These are phyloP conservation scores for Episyrphus balteatus DNA, from an alignment of 1,140 invertebrate species.

Conservation along the genomic window DNA sequence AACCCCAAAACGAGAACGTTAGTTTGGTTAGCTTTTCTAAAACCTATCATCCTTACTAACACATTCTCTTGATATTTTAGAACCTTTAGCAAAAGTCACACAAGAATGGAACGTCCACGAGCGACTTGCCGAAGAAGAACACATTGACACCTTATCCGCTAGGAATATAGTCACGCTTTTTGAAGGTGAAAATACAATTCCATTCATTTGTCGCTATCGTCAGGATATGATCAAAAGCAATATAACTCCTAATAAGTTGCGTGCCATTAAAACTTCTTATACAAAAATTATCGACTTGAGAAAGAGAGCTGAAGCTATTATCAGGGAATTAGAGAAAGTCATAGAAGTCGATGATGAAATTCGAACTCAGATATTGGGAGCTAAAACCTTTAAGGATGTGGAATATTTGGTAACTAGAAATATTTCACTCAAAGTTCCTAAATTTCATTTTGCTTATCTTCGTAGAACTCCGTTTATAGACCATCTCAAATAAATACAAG, in stretches of 20 bases:
- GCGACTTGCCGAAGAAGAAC: conserved; percentile 37
- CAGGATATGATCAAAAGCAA: conserved; percentile 48
- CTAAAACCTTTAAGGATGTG: conserved; percentile 49
- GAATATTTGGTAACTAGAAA: conserved; percentile 49
- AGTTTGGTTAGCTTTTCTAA: too few species aligned
- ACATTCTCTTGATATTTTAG: too few species aligned
- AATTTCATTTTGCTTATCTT: background rate
- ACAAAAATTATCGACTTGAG: conserved; percentile 48
- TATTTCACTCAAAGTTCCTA: background rate
- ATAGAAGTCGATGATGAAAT: conserved; percentile 47
- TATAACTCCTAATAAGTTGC: conserved; percentile 56
- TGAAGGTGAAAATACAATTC: conserved; percentile 64
- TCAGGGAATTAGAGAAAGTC: conserved; percentile 46
- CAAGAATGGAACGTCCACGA: conserved; percentile 25
- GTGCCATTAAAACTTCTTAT: conserved; percentile 50
- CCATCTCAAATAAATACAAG: conserved; percentile 42
- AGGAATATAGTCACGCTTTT: conserved; percentile 49
- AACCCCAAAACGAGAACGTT: too few species aligned
- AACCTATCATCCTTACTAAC: too few species aligned
- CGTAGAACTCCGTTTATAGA: background rate
- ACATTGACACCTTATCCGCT: conserved; percentile 34
- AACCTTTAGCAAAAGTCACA: too few species aligned
- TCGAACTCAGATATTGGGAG: conserved; percentile 41
- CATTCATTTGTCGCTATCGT: conserved; percentile 70
- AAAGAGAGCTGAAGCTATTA: conserved; percentile 42